A percentile compares a stretch with the other conserved stretches of the same genome.
Evolutionary conservation across 2,797 vertebrate genomes (phyloP).

Genomic region (Semaprochilodus insignis): DNA sequence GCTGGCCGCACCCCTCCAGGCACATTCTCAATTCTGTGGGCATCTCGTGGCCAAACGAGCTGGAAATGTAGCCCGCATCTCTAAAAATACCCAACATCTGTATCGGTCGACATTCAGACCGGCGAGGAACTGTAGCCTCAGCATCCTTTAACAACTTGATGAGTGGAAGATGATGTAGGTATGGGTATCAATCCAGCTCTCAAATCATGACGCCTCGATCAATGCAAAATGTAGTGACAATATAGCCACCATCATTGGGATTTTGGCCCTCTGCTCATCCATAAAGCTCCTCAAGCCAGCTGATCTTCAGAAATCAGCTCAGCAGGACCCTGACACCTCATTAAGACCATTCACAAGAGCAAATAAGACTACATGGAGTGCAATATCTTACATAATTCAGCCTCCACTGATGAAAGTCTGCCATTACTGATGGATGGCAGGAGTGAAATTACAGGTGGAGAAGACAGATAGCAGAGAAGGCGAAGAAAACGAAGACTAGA

Average conservation of each 20-base stretch:
- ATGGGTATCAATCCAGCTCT: background rate
- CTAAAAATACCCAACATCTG: background rate
- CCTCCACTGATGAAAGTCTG: too few species aligned
- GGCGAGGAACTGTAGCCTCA: too few species aligned
- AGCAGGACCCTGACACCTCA: background rate
- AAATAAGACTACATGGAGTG: background rate
- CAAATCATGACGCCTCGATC: background rate
- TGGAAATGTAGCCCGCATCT: constrained; percentile 3
- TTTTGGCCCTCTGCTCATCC: background rate
- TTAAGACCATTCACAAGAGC: background rate
- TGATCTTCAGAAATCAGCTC: background rate
- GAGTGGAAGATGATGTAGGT: background rate
- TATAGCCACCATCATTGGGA: background rate
- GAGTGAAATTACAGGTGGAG: too few species aligned
- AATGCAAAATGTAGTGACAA: too few species aligned
- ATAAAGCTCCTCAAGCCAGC: background rate
- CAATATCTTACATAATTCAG: too few species aligned
- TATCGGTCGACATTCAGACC: background rate
- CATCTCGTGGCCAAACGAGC: constrained; percentile 12
- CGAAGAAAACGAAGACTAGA: too few species aligned
- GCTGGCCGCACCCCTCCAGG: constrained; percentile 70
- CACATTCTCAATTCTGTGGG: constrained; percentile 44
- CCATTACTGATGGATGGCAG: too few species aligned
- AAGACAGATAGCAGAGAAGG: background rate
- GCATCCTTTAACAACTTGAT: background rate